Percentiles rank a stretch among this genome's conserved stretches.
phyloP scores from a whole-genome alignment of 2,113 vertebrate genomes.

The Sturnira hondurensis region DNA sequence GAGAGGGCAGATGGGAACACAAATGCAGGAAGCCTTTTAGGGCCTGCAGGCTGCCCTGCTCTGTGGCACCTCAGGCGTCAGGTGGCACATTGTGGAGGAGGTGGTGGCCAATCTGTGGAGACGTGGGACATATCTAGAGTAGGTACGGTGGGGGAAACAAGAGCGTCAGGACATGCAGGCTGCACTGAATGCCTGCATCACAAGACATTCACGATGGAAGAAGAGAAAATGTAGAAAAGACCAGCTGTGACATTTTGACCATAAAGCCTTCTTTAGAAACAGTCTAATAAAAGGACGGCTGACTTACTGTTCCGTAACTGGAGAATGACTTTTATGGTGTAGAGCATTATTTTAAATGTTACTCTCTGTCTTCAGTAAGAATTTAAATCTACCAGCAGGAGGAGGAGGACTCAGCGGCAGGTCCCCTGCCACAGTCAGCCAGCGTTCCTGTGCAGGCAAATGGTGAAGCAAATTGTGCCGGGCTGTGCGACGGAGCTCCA shows the following conservation, averaged over 20 bases:
- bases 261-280: background rate
- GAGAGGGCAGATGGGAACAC: background rate
- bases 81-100: background rate
- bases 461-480: background rate
- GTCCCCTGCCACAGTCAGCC: background rate
- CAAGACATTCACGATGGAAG: background rate
- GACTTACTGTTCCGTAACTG: slow-evolving; percentile 20
- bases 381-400: background rate
- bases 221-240: slow-evolving; percentile 9
- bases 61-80: background rate
- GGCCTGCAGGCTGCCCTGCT: background rate
- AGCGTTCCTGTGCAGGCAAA: background rate
- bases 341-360: slow-evolving; percentile 43
- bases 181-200: background rate
- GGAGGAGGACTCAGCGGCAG: background rate
- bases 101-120: background rate
- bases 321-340: slow-evolving; percentile 28
- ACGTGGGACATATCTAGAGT: background rate
- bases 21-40: background rate
- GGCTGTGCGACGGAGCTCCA: background rate
- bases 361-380: slow-evolving; percentile 28
- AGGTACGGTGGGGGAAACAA: background rate
- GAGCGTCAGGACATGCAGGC: background rate
- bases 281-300: slow-evolving; percentile 38
- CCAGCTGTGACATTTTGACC: background rate